Conservation (phyloP, 2,888 invertebrate genomes). For the Hymenopus coronatus region DNA sequence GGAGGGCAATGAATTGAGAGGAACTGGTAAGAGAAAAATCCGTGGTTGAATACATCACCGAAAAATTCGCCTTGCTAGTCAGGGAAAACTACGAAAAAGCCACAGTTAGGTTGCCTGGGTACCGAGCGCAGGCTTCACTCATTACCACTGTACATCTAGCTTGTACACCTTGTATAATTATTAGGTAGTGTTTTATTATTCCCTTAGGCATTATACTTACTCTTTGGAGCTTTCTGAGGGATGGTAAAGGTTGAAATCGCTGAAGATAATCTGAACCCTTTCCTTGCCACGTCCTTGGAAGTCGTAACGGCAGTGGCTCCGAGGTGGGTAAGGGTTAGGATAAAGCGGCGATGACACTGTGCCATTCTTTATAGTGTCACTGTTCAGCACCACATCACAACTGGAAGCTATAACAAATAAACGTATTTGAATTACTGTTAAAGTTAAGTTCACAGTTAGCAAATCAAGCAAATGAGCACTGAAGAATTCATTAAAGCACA, state of each 20-base stretch:
- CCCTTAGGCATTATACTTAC: constrained; percentile 50
- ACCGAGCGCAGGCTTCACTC: too few species aligned
- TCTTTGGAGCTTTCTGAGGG: constrained; percentile 59
- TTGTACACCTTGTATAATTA: neutral
- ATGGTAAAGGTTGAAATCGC: constrained; percentile 77
- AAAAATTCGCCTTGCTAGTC: too few species aligned
- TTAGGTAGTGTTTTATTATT: neutral
- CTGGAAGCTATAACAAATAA: constrained; percentile 61
- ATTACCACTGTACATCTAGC: neutral
- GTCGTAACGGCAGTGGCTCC: constrained; percentile 83
- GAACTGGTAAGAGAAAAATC: too few species aligned
- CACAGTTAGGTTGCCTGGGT: too few species aligned
- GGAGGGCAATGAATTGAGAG: too few species aligned
- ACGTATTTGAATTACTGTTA: too few species aligned
- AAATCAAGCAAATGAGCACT: too few species aligned
- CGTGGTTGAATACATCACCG: too few species aligned
- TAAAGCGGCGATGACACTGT: constrained; percentile 81
- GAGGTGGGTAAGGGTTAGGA: constrained; percentile 76
- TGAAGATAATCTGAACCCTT: constrained; percentile 79
- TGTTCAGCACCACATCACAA: constrained; percentile 74
- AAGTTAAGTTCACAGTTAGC: too few species aligned
- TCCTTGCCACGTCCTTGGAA: constrained; percentile 85
- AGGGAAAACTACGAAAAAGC: too few species aligned
- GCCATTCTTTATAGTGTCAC: constrained; percentile 77
- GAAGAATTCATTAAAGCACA: too few species aligned